These are phyloP conservation scores for Podilymbus podiceps DNA, from an alignment of 2,113 vertebrate genomes.

Conservation along the genomic window DNA sequence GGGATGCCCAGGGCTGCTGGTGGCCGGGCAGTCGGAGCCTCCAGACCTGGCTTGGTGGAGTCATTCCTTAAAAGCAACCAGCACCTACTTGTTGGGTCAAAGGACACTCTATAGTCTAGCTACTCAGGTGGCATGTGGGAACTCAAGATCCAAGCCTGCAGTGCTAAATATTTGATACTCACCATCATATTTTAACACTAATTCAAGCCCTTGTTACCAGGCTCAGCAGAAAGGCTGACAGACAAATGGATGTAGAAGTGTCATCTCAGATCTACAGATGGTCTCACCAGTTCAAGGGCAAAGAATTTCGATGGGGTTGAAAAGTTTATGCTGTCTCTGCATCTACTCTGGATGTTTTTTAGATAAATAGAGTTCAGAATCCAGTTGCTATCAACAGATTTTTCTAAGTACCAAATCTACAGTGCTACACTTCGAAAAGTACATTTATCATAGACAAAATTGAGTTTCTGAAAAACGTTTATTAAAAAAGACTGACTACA, in stretches of 20 bases:
- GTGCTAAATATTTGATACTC: not conserved
- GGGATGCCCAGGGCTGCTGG: not conserved
- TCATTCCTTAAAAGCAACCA: not conserved
- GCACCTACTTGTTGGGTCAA: not conserved
- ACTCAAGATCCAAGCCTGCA: not conserved
- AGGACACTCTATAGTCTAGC: not conserved
- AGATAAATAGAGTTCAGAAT: slow-evolving; percentile 18
- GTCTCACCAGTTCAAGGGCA: not conserved
- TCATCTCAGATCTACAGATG: not conserved
- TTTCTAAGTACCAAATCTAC: not conserved
- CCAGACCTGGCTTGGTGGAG: not conserved
- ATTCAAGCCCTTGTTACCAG: not conserved
- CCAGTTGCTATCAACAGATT: not conserved
- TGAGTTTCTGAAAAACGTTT: slow-evolving; percentile 7
- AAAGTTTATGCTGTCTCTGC: not conserved
- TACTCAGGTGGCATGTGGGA: not conserved
- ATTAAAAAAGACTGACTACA: not conserved
- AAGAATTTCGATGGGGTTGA: not conserved
- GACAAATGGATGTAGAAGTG: not conserved
- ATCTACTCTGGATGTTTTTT: not conserved
- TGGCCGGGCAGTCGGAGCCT: not conserved
- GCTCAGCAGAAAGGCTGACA: not conserved
- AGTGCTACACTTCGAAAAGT: not conserved
- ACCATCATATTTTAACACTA: not conserved
- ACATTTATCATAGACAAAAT: slow-evolving; percentile 1